phyloP scores from a whole-genome alignment of 2,797 vertebrate species.

The Hoplostethus mediterraneus region DNA sequence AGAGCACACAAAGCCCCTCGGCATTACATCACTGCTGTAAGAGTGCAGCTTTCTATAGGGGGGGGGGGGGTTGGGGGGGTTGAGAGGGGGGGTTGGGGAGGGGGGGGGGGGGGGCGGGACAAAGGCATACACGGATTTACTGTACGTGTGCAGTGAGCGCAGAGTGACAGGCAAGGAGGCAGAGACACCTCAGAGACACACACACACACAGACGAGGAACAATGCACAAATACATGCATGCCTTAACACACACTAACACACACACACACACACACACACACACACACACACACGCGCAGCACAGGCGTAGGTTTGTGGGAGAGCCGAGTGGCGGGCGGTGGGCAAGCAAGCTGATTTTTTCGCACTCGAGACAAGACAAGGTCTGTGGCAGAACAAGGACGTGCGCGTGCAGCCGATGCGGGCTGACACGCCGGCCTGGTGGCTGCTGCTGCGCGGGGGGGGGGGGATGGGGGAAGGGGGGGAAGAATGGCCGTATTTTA shows the following conservation, averaged over 20 bases:
- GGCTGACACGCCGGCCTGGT: conserved; percentile 73
- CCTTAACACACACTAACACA: conserved; percentile 39
- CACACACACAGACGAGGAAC: conserved; percentile 40
- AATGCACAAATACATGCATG: conserved; percentile 50
- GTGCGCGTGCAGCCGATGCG: conserved; percentile 76
- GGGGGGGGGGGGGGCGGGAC: conserved; percentile 34
- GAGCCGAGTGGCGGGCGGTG: conserved; percentile 73
- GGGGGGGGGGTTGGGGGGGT: conserved; percentile 5
- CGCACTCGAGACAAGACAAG: conserved; percentile 81
- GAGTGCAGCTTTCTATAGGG: conserved; percentile 71
- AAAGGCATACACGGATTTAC: conserved; percentile 76
- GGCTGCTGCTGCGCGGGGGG: conserved; percentile 71
- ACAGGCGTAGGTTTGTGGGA: conserved; percentile 72
- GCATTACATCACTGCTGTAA: conserved; percentile 81
- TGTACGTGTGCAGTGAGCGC: conserved; percentile 66
- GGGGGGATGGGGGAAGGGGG: too few species aligned
- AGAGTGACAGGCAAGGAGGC: conserved; percentile 57
- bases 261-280: conserved; percentile 31
- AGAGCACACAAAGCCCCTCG: conserved; percentile 69
- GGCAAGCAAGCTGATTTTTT: conserved; percentile 81
- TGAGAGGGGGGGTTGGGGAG: too few species aligned
- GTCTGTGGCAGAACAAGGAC: conserved; percentile 81
- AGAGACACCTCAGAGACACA: conserved; percentile 53
- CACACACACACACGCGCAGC: conserved; percentile 39
- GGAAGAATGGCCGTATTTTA: conserved; percentile 79